These are phyloP conservation scores for Danio albolineatus DNA, from an alignment of 2,797 vertebrate species.

Conservation along the genomic window DNA sequence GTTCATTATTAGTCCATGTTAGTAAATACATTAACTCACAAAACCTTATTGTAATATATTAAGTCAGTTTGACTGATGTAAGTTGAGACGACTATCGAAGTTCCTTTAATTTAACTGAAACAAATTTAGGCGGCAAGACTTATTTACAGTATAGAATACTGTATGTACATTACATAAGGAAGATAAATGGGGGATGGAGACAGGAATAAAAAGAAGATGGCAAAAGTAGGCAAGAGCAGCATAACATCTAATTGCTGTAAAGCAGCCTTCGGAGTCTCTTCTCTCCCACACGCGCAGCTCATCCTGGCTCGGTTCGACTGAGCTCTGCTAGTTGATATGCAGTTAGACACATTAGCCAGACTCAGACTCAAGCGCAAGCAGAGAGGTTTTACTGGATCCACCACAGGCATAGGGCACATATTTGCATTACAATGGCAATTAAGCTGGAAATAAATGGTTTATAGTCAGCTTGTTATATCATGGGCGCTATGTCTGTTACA, in stretches of 20 bases:
- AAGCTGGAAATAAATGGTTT: slow-evolving; percentile 36
- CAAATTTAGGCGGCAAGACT: too few relatives aligned
- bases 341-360: slow-evolving; percentile 62
- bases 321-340: slow-evolving; percentile 67
- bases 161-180: slow-evolving; percentile 17
- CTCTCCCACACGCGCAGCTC: slow-evolving; percentile 63
- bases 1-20: too few relatives aligned
- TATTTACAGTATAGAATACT: too few relatives aligned
- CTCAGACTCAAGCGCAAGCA: slow-evolving; percentile 17
- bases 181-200: slow-evolving; percentile 41
- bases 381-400: slow-evolving; percentile 22
- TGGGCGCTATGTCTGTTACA: background rate
- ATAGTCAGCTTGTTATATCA: background rate
- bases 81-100: too few relatives aligned
- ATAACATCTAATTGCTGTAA: slow-evolving; percentile 72
- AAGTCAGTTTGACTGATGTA: too few relatives aligned
- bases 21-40: too few relatives aligned
- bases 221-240: slow-evolving; percentile 47
- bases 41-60: too few relatives aligned
- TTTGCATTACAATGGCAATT: slow-evolving; percentile 43
- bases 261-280: slow-evolving; percentile 69
- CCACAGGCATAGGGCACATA: slow-evolving; percentile 3
- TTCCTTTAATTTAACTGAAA: too few relatives aligned
- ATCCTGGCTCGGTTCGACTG: slow-evolving; percentile 17
- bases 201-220: slow-evolving; percentile 37